Evolutionary conservation across 2,113 vertebrate genomes (phyloP).

Genomic region (Chloropsis hardwickii): DNA sequence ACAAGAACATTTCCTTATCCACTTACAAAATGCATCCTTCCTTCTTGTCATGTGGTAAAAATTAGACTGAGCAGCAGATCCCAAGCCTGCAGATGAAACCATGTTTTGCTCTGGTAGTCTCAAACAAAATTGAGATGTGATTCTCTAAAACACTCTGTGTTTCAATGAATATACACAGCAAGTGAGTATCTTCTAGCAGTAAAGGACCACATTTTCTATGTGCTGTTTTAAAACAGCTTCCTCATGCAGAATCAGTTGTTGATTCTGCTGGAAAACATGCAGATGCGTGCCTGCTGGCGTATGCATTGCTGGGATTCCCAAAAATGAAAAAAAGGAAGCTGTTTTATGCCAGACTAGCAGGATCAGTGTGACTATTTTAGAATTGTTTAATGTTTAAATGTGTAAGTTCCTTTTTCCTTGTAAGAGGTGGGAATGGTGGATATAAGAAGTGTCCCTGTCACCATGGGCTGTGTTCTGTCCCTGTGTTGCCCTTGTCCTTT

Average conservation of each 20-base stretch:
- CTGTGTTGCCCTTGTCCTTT: neutral
- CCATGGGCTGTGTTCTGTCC: fast-evolving
- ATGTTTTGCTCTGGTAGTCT: neutral
- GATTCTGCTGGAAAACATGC: neutral
- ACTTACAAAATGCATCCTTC: neutral
- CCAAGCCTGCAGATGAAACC: neutral
- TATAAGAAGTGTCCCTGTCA: neutral
- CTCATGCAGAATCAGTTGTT: fast-evolving
- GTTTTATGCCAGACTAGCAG: neutral
- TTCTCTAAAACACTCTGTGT: neutral
- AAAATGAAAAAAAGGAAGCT: neutral
- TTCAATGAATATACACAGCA: neutral
- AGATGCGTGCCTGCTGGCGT: neutral
- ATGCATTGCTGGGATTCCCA: neutral
- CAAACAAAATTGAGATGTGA: neutral
- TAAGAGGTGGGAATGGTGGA: neutral
- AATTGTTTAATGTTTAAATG: neutral
- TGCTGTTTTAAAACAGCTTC: neutral
- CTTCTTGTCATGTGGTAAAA: neutral
- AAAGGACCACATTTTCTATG: neutral
- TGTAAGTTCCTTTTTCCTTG: neutral
- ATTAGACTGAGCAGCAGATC: neutral
- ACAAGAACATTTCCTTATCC: neutral
- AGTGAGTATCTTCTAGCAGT: neutral
- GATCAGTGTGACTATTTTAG: fast-evolving